phyloP scores from a whole-genome alignment of 2,888 invertebrate species.

The Spilarctia lutea region DNA sequence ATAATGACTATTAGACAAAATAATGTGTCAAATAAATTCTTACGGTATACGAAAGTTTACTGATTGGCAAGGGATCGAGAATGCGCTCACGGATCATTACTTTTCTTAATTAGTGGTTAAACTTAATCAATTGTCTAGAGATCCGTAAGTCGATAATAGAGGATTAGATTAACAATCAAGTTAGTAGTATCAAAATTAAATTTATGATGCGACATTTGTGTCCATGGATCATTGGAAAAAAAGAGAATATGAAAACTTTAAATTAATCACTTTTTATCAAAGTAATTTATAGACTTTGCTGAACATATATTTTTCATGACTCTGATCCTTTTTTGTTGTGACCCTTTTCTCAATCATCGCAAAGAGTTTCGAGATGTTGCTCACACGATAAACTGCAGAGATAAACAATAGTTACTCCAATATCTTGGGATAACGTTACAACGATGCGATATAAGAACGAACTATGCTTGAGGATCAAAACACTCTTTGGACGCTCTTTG shows the following conservation, averaged over 20 bases:
- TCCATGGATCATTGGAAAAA: no score
- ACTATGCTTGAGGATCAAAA: background rate
- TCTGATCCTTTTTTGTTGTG: background rate
- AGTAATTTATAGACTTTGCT: background rate
- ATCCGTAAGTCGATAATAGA: background rate
- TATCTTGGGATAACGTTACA: background rate
- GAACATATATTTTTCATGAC: background rate
- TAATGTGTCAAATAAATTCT: background rate
- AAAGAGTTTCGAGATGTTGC: background rate
- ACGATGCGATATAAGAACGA: background rate
- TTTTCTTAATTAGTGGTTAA: background rate
- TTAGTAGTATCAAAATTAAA: background rate
- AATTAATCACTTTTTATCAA: background rate
- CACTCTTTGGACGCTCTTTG: background rate
- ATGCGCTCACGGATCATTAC: background rate
- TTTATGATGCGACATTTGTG: no score
- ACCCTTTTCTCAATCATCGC: constrained; percentile 1
- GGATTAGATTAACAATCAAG: background rate
- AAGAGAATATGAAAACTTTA: background rate
- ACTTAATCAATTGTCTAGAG: background rate
- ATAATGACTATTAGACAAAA: background rate
- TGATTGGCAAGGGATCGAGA: background rate
- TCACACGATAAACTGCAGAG: background rate
- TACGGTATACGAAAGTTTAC: background rate
- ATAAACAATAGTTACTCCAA: background rate